Base-by-base conservation (phyloP, 53 echinoderm and acorn worm species). In the Echinarachnius parma region DNA sequence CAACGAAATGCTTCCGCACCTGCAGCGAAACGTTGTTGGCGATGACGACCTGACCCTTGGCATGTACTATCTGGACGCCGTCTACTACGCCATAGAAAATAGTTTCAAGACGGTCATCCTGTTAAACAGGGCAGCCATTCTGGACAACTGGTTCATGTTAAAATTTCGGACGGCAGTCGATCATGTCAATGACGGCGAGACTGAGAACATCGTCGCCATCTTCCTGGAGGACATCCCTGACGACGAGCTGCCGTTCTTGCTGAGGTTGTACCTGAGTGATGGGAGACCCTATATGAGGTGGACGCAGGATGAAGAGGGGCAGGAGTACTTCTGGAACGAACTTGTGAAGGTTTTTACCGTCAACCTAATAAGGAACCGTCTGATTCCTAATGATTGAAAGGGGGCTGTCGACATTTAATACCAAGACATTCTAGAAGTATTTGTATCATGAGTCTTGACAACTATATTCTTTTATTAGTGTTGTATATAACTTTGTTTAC, bases 201-300 rank as follows among this genome's bases (percentile, higher is more conserved):
- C 46, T 19, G 66, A 65, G 48, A 65, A 47, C 46, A n/a, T 65
- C 24, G 31, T 65, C 23, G 45, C 46, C 15, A 47, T 65, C 7
- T 65, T 65, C 48, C 30, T 65, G 29, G 66, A 65, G 48, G 66
- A 65, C 20, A 65, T 65, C 15, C 66, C 66, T 14, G 66, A 47
- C 5, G 30, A 65, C 7, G 47, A 65, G 28, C 45, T 65, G 9
- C 66, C 66, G 14, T 65, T 65, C 66, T 46, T 65, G 46, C 28
- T 65, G 46, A 65, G 66, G 47, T 30, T 65, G 45, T 65, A 46
- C 48, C 31, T 65, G 15, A 65, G 66, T 19, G 47, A 29, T 26
- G 46, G 66, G 15, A 25, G 46, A 0, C 66, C 66, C 4, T 65
- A 65, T 20, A 4, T 65, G 4, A 29, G 28, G 18, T 65, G 66